Base-by-base conservation (phyloP, 2,797 vertebrate genomes). In the Pelobates cultripes region DNA sequence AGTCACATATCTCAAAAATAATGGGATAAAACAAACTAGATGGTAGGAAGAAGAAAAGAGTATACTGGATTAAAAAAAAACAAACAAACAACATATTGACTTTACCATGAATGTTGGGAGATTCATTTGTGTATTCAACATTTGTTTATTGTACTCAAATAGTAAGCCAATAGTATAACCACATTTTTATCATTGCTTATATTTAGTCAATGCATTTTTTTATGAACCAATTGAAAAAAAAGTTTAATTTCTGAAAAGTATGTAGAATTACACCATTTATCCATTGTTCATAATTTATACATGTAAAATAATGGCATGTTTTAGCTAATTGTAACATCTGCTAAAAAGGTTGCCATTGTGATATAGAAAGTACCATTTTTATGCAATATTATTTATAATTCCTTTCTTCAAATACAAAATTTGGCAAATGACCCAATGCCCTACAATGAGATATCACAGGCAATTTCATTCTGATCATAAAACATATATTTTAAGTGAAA, bases 401-500 rank as follows among this genome's bases (percentile, higher is more conserved):
- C 15, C 60, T 66, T 81, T 75, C 40, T 61, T 15, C 42, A 42
- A 40, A 60, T 45, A 70, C 53, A 68, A 44, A 47, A 45, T 75
- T 79, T 76, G 77, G 45, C 47, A 67, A 55, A 74, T 72, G 13
- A 80, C 68, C 77, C 69, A 76, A 67, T 67, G 77, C 64, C 82
- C 57, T 79, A 67, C 68, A 57, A 55, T 71, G 61, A 40, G 61
- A 84, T 72, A 79, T 80, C 67, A 60, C 43, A 44, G 77, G 12
- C 53, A 60, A 79, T 84, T 44, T 42, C 45, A 55, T 76, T 84
- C 69, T 79, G 77, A 83, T 79, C 72, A 70, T 78, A 83, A 80
- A 79, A 76, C 63, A 79, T 84, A 72, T 79, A 84, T 84, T 84
- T 84, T 71, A 80, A 70, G 28, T 63, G 45, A 79, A 84, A 76